Base-by-base conservation (phyloP, 2,797 vertebrate genomes). In the Eospalax fontanierii region DNA sequence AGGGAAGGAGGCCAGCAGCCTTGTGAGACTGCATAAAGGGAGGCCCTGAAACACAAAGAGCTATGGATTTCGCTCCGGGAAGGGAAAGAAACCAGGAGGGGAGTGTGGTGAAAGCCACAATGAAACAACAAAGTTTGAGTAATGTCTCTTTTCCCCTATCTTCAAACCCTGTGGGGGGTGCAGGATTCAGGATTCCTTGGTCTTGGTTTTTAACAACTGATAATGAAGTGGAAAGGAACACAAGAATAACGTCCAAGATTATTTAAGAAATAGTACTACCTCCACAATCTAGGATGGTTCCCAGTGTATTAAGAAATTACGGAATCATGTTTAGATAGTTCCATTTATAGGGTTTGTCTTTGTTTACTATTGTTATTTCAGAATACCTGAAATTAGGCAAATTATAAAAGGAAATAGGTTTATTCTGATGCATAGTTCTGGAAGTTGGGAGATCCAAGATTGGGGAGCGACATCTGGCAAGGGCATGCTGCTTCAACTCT, bases 231-330 rank as follows among this genome's bases (percentile, higher is more conserved):
- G 40, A 75, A 76, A 96, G 24, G 38, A 95, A 95, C 59, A 15
- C 74, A 40, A 78, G 70, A 84, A 4, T 70, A 84, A 59, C 8
- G 6, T 81, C 76, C 65, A 94, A 38, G 74, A 74, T 86, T 88
- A 73, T 15, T 46, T 21, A 79, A 59, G 19, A 90, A 14, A 30
- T 15, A 54, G 21, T 24, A 59, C 71, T 66, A 75, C 30, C 50
- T 63, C 70, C 54, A 6, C 78, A 65, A 85, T 35, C 38, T 94
- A 38, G 70, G 33, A 84, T 54, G 18, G 9, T 93, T 89, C 33
- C 65, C n/a, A 83, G 11, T 18, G 4, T 16, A 30, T 76, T 63
- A 87, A 89, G 85, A 94, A 95, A 93, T 91, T 21, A 65, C 21
- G 40, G 33, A n/a, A 85, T 68, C 50, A 38, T 28, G 12, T 54